Conservation (phyloP, 2,113 vertebrate genomes). For the Corvus hawaiiensis region DNA sequence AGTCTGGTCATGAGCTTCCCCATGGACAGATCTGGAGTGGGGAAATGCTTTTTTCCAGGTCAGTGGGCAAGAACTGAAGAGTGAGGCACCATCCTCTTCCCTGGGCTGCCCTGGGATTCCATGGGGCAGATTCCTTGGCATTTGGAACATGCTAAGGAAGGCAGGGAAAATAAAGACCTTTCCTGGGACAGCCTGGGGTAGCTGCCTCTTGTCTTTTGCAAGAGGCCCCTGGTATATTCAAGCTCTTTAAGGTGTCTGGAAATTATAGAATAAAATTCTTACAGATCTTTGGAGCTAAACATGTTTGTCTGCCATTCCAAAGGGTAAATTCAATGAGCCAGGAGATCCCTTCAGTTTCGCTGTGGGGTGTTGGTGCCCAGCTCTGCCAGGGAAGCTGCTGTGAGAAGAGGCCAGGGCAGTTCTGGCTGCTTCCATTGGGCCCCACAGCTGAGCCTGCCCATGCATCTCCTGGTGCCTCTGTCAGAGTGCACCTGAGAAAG, state of each 20-base stretch:
- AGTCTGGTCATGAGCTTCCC: background rate
- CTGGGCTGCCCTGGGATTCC: background rate
- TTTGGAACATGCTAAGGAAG: background rate
- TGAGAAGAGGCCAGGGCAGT: background rate
- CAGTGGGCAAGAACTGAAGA: background rate
- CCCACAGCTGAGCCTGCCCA: background rate
- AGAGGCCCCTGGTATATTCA: background rate
- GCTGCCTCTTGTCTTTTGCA: background rate
- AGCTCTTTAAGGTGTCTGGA: background rate
- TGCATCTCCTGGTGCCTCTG: background rate
- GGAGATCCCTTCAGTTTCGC: background rate
- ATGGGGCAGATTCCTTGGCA: background rate
- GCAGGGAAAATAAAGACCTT: background rate
- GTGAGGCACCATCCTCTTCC: background rate
- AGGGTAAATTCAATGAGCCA: background rate
- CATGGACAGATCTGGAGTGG: background rate
- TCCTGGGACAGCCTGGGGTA: background rate
- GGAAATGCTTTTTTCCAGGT: background rate
- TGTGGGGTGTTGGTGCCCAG: accelerated
- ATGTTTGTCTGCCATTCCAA: no score
- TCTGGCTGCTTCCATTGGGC: background rate
- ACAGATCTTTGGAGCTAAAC: background rate
- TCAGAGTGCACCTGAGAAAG: background rate
- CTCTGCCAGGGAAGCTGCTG: background rate
- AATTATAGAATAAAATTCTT: background rate